Evolutionary conservation across 2,888 invertebrate genomes (phyloP), one percentile per base, ranked within the genome.

Genomic region (Drosophila paranaensis): DNA sequence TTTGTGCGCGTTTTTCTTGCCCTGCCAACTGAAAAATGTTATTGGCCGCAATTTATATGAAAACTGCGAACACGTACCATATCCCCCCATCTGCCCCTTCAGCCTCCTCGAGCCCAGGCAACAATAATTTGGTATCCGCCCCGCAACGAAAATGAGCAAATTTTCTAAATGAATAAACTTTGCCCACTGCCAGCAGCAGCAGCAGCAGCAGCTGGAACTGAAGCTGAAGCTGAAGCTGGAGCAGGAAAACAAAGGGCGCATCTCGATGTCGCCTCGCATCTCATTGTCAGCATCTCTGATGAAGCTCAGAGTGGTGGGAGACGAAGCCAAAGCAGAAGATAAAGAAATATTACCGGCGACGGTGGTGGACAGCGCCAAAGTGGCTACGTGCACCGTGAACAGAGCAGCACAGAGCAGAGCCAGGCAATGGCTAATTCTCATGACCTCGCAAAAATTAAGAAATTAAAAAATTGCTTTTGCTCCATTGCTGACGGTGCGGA

Each of bases 141-240:
- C 70, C 66, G 64, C 65, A 73, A 74, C 76, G 81, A 77, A 85
- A 90, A 88, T 88, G 83, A 87, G 83, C 77, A 90, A 89, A 90
- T 91, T 90, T 90, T 90, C 91, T 89, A 91, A 91, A 88, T 90
- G 90, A 91, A 86, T 90, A 88, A 89, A 90, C 81, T 84, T 90
- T 77, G 71, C 56, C 83, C 77, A 76, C 70, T 60, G 67, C 58
- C 55, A 64, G 66, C 42, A 74, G 50, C 45, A 74, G 50, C n/a
- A n/a, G n/a, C n/a, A n/a, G n/a, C n/a, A n/a, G n/a, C n/a, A n/a
- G n/a, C n/a, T n/a, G n/a, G n/a, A n/a, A n/a, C n/a, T n/a, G n/a
- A n/a, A n/a, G n/a, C n/a, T n/a, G n/a, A n/a, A n/a, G n/a, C n/a
- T n/a, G n/a, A n/a, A n/a, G n/a, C 45, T 20, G 71, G n/a, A 62